Evolutionary conservation across 1,140 invertebrate genomes (phyloP), one percentile per base, ranked within the genome.

Genomic region (Cotesia vestalis): DNA sequence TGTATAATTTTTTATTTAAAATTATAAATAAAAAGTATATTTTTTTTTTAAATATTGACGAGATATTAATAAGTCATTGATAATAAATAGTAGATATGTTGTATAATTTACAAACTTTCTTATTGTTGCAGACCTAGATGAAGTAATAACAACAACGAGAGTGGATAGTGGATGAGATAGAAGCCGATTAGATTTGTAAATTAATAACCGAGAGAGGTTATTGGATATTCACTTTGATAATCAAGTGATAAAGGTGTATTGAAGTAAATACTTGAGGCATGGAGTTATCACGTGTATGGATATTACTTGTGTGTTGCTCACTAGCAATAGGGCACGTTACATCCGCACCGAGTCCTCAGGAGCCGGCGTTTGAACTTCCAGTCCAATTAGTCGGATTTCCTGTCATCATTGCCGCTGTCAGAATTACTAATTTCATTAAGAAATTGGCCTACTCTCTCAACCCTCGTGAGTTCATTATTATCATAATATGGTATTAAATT

Each of bases 361-460:
- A 93, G 78, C 89, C 90, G 12, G 77, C 88, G 0, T 93, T 94
- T 78, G 91, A 94, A 80, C 77, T 95, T 53, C 94, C 94, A 1
- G 92, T 95, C 9, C 93, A 95, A 81, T 84, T 95, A 51, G 87
- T 95, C 6, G 94, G 94, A 59, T 95, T 95, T 79, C 94, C 94
- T 0, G 90, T 95, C 51, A 94, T 95, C 76, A 92, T 94, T 63
- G 80, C 93, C 34, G 92, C 93, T 2, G 94, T 95, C n/a, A 88
- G 92, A 79, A 84, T 95, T 55, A 90, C 92, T 1, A 94, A 94
- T 84, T 95, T 95, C 78, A 89, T 94, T 63, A 94, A 94, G 85
- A 94, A 95, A 83, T 84, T 95, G 55, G 90, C 92, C 11, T 95
- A 95, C 80, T 92, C 93, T 11, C 84, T 95, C 51, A 94, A 89